Evolutionary conservation across 2,888 invertebrate genomes (phyloP).

Genomic region (Antitype chi): DNA sequence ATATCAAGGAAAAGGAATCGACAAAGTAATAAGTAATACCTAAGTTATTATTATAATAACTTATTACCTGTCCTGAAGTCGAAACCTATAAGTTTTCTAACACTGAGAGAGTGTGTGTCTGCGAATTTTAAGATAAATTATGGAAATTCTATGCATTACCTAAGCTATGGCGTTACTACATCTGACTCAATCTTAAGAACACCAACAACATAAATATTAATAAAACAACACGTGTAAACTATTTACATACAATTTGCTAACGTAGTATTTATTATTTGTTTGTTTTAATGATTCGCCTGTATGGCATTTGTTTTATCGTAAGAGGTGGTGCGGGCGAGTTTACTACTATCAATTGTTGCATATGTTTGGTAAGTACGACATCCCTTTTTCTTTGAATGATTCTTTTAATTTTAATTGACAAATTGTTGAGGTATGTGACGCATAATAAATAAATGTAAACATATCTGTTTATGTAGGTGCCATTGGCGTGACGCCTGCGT

Average conservation of each 20-base stretch:
- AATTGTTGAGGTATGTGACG: background rate
- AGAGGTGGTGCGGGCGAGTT: background rate
- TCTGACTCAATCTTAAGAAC: constrained; percentile 12
- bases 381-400: background rate
- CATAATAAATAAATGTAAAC: constrained; percentile 14
- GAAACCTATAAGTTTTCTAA: background rate
- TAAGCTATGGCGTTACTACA: background rate
- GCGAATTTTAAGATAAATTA: background rate
- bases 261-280: constrained; percentile 27
- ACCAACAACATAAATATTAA: constrained; percentile 26
- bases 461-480: constrained; percentile 35
- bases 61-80: background rate
- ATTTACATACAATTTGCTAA: constrained; percentile 53
- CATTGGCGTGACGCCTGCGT: background rate
- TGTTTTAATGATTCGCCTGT: constrained; percentile 14
- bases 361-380: background rate
- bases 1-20: background rate
- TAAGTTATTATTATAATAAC: no score
- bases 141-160: constrained; percentile 16
- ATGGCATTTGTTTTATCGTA: background rate
- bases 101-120: background rate
- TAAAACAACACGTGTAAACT: constrained; percentile 58
- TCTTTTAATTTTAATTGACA: background rate
- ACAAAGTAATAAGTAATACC: no score
- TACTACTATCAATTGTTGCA: background rate